Base-by-base conservation (phyloP, 53 echinoderm and acorn worm species). In the Arbacia lixula region DNA sequence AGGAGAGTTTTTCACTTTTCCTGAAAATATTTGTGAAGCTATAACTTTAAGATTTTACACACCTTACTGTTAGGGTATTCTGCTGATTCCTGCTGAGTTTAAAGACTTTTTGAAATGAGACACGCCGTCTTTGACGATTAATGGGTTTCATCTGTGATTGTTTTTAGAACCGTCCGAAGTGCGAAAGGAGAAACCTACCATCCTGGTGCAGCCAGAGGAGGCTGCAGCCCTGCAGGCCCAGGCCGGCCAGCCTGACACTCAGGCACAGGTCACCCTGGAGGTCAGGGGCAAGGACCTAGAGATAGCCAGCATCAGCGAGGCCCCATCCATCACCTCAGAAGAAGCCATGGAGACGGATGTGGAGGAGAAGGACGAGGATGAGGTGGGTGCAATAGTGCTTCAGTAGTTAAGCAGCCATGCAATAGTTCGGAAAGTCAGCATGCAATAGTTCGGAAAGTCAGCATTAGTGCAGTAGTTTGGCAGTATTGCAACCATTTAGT, bases 311-410 rank as follows among this genome's bases (percentile, higher is more conserved):
- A 92, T 89, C 37, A 95, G 95, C 17, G 96, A 96, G 62, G 96
- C 93, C 19, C 93, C 96, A 43, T 96, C 96, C 3, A 89, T 94
- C 66, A 87, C 91, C 20, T 89, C 89, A 40, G 93, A 96, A 80
- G 96, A 96, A 21, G 89, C 87, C 28, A 41, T 85, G n/a, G 86
- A 88, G 30, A 52, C 68, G 0, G 86, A 88, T 36, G 35, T 83
- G 12, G 94, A 91, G 57, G 86, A 84, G 36, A 75, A 84, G 60
- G 77, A 78, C 12, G 89, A 84, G 43, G 95, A 92, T 52, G 80
- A 85, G 20, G 71, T 84, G 1, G 36, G 68, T 25, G n/a, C n/a
- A n/a, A n/a, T n/a, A n/a, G n/a, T n/a, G n/a, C n/a, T n/a, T n/a
- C n/a, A n/a, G n/a, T n/a, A n/a, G n/a, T n/a, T n/a, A n/a, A n/a